These are phyloP conservation scores for Stictocephala bisonia DNA, from an alignment of 2,888 invertebrate genomes.

Conservation along the genomic window DNA sequence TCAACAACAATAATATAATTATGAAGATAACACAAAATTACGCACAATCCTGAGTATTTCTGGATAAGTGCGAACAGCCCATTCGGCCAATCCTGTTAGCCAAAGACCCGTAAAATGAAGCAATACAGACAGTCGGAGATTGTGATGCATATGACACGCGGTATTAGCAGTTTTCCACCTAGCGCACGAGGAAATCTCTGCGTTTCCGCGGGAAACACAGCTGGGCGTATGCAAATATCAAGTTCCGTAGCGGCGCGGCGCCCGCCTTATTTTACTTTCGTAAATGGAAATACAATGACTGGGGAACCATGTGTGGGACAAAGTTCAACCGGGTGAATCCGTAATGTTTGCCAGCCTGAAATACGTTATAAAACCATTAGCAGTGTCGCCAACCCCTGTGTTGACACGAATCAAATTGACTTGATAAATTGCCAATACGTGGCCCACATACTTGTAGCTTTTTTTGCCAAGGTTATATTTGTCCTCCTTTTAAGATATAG, in stretches of 20 bases:
- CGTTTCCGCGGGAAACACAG: slow-evolving; percentile 43
- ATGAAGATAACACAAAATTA: too few species aligned
- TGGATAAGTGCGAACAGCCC: too few species aligned
- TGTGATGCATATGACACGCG: slow-evolving; percentile 42
- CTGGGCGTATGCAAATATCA: slow-evolving; percentile 42
- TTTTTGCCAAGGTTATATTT: too few species aligned
- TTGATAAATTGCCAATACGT: slow-evolving; percentile 35
- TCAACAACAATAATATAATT: too few species aligned
- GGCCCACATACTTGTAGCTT: not conserved
- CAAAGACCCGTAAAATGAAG: too few species aligned
- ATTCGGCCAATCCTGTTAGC: too few species aligned
- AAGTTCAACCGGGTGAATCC: slow-evolving; percentile 39
- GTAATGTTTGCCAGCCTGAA: slow-evolving; percentile 44
- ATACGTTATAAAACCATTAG: slow-evolving; percentile 47
- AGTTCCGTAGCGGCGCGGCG: not conserved
- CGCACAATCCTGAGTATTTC: too few species aligned
- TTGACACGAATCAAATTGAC: slow-evolving; percentile 38
- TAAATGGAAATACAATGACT: slow-evolving; percentile 51
- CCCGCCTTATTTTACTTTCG: slow-evolving; percentile 49
- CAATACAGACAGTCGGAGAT: too few species aligned
- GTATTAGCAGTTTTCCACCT: slow-evolving; percentile 34
- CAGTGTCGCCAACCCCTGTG: slow-evolving; percentile 38
- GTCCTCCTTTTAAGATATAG: too few species aligned
- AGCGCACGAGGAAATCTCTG: slow-evolving; percentile 34
- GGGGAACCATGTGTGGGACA: slow-evolving; percentile 40